Percentiles rank a stretch among this genome's conserved stretches.
Evolutionary conservation across 2,888 invertebrate genomes (phyloP).

Genomic region (Laspeyria flexula): DNA sequence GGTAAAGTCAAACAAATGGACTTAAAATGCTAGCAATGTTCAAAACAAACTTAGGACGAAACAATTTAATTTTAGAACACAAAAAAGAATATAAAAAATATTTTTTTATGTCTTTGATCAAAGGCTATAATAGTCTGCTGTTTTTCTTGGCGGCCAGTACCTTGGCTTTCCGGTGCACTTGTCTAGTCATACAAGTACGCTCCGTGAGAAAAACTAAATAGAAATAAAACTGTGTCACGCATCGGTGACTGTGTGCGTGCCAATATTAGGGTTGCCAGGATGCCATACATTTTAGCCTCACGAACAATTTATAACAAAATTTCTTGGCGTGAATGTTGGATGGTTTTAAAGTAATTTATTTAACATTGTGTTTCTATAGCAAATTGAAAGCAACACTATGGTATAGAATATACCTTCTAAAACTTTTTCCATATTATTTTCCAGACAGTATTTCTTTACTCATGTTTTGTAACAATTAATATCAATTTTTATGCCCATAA

Average conservation of each 20-base stretch:
- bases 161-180: conserved; percentile 49
- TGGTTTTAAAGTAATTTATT: background rate
- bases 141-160: conserved; percentile 22
- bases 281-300: background rate
- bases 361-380: background rate
- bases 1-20: background rate
- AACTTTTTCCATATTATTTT: too few species aligned
- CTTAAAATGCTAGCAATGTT: too few species aligned
- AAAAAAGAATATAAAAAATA: too few species aligned
- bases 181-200: conserved; percentile 25
- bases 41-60: too few species aligned
- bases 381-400: too few species aligned
- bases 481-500: too few species aligned
- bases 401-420: background rate
- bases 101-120: too few species aligned
- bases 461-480: too few species aligned
- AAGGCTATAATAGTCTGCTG: background rate
- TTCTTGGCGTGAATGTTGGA: conserved; percentile 38
- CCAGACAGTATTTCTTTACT: too few species aligned
- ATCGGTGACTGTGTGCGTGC: conserved; percentile 51
- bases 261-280: conserved; percentile 32
- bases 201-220: conserved; percentile 45
- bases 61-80: too few species aligned
- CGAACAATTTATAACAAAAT: conserved; percentile 26
- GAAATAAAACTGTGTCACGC: conserved; percentile 56